Base-by-base conservation (phyloP, 2,797 vertebrate genomes). In the Lutjanus campechanus region DNA sequence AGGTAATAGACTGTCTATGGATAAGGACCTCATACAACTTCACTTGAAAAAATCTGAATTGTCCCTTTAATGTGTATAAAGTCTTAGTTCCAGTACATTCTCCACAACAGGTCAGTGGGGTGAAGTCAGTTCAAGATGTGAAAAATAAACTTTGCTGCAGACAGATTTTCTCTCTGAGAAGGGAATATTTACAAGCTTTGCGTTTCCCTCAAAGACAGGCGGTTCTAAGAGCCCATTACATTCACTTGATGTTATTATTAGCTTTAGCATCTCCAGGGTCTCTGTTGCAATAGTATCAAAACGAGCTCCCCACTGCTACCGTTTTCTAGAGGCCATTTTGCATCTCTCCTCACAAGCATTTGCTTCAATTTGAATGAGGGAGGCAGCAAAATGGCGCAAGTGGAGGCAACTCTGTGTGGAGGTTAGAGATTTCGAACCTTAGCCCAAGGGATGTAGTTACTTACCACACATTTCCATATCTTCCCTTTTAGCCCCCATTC, bases 391-490 rank as follows among this genome's bases (percentile, higher is more conserved):
- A 88, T 81, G 83, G 80, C 41, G 19, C 69, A 69, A 83, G 68
- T 81, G 76, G 65, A 89, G 60, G 74, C 74, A 85, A 67, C 71
- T 64, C 74, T 22, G 22, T 61, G 44, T 69, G 70, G 75, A 73
- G 73, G 87, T 83, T 81, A 79, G 51, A 83, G 61, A 72, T 82
- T 88, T 82, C 1, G 3, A 88, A 85, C 81, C 62, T 58, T 60
- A 46, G 85, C 85, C 80, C 78, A 75, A 50, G 63, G 89, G 82
- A 84, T 64, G 81, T 67, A 79, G 81, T 89, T 87, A 79, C 74
- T 83, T 76, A 76, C 81, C 58, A 7, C 83, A 80, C 69, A 90
- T 93, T 92, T 91, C 81, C 85, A 84, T 89, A 86, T 84, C 75
- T 83, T 88, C 75, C 20, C 76, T 85, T 85, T 85, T 77, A 76